Evolutionary conservation across 1,140 invertebrate species (phyloP).

Genomic region (Dendrolimus kikuchii): DNA sequence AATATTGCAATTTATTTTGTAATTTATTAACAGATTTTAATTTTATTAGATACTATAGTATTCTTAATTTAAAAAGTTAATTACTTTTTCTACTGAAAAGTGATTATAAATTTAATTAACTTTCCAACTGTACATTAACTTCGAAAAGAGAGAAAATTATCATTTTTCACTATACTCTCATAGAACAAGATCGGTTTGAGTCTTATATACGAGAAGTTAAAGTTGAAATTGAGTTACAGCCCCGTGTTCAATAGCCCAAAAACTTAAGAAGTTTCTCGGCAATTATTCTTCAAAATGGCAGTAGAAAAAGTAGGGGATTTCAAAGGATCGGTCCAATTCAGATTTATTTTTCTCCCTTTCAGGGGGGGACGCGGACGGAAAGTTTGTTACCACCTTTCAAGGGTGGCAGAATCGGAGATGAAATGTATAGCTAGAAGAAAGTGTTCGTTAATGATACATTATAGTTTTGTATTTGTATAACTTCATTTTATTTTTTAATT

Average conservation of each 20-base stretch:
- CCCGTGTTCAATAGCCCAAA: constrained; percentile 9
- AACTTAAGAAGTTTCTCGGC: constrained; percentile 36
- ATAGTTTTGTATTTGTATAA: too few species aligned
- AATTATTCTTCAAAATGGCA: constrained; percentile 58
- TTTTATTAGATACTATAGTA: too few species aligned
- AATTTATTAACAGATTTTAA: too few species aligned
- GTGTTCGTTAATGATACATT: constrained; percentile 3
- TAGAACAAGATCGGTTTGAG: not conserved
- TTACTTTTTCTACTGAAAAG: too few species aligned
- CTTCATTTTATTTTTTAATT: too few species aligned
- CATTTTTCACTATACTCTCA: not conserved
- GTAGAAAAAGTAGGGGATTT: constrained; percentile 60
- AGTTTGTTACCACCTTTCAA: constrained; percentile 39
- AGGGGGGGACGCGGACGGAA: constrained; percentile 25
- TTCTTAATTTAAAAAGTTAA: too few species aligned
- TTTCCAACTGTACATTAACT: too few species aligned
- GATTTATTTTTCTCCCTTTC: constrained; percentile 64
- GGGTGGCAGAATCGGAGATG: constrained; percentile 14
- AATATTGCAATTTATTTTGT: too few species aligned
- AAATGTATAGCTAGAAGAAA: constrained; percentile 14
- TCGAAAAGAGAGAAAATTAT: too few species aligned
- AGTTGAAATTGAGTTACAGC: constrained; percentile 13
- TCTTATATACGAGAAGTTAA: too few species aligned
- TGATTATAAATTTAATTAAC: too few species aligned
- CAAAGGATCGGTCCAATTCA: constrained; percentile 64